phyloP scores from a whole-genome alignment of 2,888 invertebrate genomes.

The Myopa testacea region DNA sequence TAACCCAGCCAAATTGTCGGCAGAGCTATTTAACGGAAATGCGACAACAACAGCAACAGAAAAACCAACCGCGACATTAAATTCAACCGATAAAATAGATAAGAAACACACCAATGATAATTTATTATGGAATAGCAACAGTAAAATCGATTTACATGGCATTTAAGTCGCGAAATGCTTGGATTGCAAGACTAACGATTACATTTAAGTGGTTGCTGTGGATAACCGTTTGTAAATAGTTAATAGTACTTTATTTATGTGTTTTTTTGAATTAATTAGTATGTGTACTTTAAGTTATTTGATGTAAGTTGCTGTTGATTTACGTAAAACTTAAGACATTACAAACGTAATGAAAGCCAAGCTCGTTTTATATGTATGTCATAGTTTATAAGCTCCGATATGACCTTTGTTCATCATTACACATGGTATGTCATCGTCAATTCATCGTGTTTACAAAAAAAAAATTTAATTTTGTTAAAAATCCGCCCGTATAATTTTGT shows the following conservation, averaged over 20 bases:
- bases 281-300: constrained; percentile 7
- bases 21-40: constrained; percentile 54
- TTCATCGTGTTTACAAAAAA: too few relatives aligned
- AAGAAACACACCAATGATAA: constrained; percentile 6
- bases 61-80: constrained; percentile 15
- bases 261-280: constrained; percentile 6
- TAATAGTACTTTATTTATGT: constrained; percentile 5
- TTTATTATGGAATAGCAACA: constrained; percentile 4
- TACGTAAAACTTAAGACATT: constrained; percentile 15
- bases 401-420: neutral
- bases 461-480: too few relatives aligned
- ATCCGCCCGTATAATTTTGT: too few relatives aligned
- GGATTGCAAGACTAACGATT: neutral
- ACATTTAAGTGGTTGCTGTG: constrained; percentile 10
- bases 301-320: neutral
- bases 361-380: neutral
- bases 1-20: constrained; percentile 49
- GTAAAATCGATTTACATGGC: constrained; percentile 24
- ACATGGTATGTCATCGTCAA: too few relatives aligned
- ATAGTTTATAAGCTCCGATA: neutral
- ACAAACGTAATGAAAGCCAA: neutral
- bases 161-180: constrained; percentile 37
- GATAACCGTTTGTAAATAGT: constrained; percentile 28
- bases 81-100: neutral
- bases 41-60: constrained; percentile 19